Evolutionary conservation across 2,113 vertebrate species (phyloP), one percentile per base, ranked within the genome.

Genomic region (Glaucidium brasilianum): DNA sequence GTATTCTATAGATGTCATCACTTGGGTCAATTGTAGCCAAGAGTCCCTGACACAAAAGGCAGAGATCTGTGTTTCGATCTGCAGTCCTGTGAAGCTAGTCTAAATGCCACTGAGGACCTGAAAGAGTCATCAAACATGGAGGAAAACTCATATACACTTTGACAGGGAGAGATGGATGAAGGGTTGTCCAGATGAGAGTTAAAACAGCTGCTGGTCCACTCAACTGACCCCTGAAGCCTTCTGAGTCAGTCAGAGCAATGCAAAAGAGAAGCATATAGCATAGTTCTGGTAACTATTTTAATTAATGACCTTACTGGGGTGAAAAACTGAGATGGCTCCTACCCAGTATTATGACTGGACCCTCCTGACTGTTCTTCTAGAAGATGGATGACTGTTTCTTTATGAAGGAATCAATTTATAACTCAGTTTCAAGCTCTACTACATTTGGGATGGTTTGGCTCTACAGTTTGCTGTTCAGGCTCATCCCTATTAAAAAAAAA

Each of bases 401-500:
- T 85, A 6, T 5, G 19, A 77, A 76, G 45, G 87, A 87, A 66
- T 58, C 22, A 91, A 19, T 92, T 92, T 93, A 92, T 73, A 69
- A 56, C 29, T 86, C 32, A 3, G 30, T 89, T 91, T 72, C 50
- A 79, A 88, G 59, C 45, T 94, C 69, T 8, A 6, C n/a, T 79
- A 34, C 67, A 35, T 67, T 82, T 90, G 41, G 53, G 62, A 62
- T 68, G 27, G 21, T 63, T 91, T 94, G 50, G 45, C n/a, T 41
- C 6, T 58, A 41, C 64, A 26, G n/a, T 64, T 88, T 82, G 34
- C 81, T 94, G 62, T 85, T 91, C n/a, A 85, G 71, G 21, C 67
- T 94, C 71, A 92, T 95, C 86, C 45, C 32, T 92, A 67, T 84
- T 89, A 58, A 85, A 90, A 88, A 84, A 52, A 68, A 78, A n/a